Evolutionary conservation across 1,140 invertebrate genomes (phyloP).

Genomic region (Saccostrea echinata): DNA sequence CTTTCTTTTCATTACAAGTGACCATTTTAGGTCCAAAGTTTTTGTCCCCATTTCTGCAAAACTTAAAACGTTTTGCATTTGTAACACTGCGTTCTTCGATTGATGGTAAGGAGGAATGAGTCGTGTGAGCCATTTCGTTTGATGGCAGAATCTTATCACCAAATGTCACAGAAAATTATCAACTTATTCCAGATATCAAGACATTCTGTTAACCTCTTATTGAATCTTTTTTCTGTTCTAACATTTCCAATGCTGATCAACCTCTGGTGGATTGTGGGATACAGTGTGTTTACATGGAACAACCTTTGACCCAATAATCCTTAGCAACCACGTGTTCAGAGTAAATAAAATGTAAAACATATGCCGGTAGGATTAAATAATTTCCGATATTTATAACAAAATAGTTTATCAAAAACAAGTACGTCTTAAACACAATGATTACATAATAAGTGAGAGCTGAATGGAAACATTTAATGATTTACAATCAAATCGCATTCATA

Average conservation of each 20-base stretch:
- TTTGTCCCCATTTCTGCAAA: slow-evolving; percentile 65
- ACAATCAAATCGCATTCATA: slow-evolving; percentile 3
- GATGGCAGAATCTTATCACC: background rate
- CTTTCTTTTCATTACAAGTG: slow-evolving; percentile 60
- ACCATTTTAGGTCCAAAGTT: slow-evolving; percentile 59
- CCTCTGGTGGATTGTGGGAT: slow-evolving; percentile 43
- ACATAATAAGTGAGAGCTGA: background rate
- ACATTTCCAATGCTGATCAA: slow-evolving; percentile 43
- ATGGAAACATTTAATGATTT: background rate
- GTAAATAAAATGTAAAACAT: slow-evolving; percentile 42
- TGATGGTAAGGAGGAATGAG: slow-evolving; percentile 31
- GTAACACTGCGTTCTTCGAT: slow-evolving; percentile 32
- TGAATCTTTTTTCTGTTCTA: slow-evolving; percentile 17
- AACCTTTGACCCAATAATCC: slow-evolving; percentile 53
- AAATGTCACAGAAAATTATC: background rate
- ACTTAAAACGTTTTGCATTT: slow-evolving; percentile 61
- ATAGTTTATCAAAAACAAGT: background rate
- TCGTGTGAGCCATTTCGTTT: slow-evolving; percentile 17
- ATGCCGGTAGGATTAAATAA: background rate
- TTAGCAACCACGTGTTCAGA: slow-evolving; percentile 52
- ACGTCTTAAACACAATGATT: background rate
- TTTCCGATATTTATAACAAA: background rate
- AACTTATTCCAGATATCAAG: background rate
- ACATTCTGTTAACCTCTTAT: background rate
- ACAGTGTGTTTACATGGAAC: slow-evolving; percentile 44